Base-by-base conservation (phyloP, 1,140 invertebrate genomes). In the Leguminivora glycinivorella region DNA sequence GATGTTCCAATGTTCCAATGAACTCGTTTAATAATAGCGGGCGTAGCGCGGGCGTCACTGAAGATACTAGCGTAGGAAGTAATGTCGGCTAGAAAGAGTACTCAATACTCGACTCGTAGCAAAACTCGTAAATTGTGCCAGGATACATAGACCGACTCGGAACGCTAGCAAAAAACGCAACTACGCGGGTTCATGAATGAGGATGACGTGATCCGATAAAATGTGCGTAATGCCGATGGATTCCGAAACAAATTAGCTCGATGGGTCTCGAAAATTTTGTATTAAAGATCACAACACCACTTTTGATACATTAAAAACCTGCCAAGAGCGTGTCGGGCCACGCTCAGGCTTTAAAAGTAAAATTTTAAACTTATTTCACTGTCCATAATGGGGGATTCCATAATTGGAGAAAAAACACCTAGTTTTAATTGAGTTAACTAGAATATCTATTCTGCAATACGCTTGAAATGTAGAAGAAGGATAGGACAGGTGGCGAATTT, bases 1-100 rank as follows among this genome's bases (percentile, higher is more conserved):
- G 89, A 91, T 89, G 88, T 91, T 90, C 88, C 85, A 89, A 91
- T 89, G 87, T 91, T 90, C 88, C 88, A 89, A 88, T 91, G 89
- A 91, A 90, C 87, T 91, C 88, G 83, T 89, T 91, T 90, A 91
- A 89, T 90, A 89, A 90, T 91, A 91, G 89, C 86, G 73, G 84
- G 82, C 83, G 86, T 87, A 86, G 89, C 83, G 87, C 85, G 80
- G 84, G 87, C 85, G 87, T 86, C 82, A 82, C 75, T 75, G 73
- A 73, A 73, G 75, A 71, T 52, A 75, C 74, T 75, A 77, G 67
- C 71, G 71, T 72, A 78, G 58, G 25, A 63, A 63, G 69, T 66
- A 22, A 63, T 26, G 43, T 77, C 71, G 74, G 26, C 68, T 72
- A 66, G 24, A 24, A 52, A 25, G 72, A 70, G 74, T 75, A 72